These are phyloP conservation scores for Pelobates fuscus DNA, from an alignment of 2,113 vertebrate genomes.

Conservation along the genomic window DNA sequence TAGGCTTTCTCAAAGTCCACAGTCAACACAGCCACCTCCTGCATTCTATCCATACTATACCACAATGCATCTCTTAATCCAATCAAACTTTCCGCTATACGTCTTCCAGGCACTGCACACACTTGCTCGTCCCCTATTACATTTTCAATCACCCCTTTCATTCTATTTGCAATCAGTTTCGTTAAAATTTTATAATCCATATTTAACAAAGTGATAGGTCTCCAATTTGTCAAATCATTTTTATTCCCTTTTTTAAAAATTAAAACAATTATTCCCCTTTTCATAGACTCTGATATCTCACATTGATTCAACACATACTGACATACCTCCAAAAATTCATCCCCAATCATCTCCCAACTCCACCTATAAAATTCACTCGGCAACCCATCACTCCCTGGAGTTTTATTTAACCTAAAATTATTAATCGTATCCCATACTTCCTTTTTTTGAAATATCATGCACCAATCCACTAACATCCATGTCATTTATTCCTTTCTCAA, in stretches of 20 bases:
- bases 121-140: too few species aligned
- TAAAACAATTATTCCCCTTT: not conserved
- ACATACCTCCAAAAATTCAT: not conserved
- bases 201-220: too few species aligned
- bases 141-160: too few species aligned
- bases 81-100: too few species aligned
- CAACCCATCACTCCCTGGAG: not conserved
- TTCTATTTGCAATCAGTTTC: too few species aligned
- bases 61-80: not conserved
- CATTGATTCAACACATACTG: not conserved
- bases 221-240: not conserved
- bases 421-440: too few species aligned
- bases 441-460: too few species aligned
- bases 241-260: not conserved
- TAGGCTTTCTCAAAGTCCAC: conserved; percentile 7
- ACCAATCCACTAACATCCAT: too few species aligned
- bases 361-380: not conserved
- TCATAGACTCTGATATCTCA: too few species aligned
- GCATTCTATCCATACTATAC: not conserved
- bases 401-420: not conserved
- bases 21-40: not conserved
- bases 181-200: too few species aligned
- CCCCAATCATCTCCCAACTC: not conserved
- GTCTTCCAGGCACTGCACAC: too few species aligned
- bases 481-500: too few species aligned